phyloP scores from a whole-genome alignment of 92 coral and sea anemone genomes.

The Phenganax marumi region DNA sequence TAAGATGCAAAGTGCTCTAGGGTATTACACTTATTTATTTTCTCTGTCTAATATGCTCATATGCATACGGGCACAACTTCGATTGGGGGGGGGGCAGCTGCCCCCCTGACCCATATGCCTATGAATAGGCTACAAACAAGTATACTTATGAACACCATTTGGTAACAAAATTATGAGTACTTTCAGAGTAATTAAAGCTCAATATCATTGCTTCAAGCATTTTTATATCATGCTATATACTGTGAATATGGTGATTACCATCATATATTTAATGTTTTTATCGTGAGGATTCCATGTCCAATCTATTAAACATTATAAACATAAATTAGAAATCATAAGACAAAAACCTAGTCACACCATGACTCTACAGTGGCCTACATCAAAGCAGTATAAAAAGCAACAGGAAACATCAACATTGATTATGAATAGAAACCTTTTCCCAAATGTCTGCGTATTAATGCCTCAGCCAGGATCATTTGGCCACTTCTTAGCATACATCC shows the following conservation, averaged over 20 bases:
- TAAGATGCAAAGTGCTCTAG: too few species aligned
- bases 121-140: too few species aligned
- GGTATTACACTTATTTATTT: too few species aligned
- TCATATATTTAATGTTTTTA: conserved; percentile 61
- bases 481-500: conserved; percentile 99
- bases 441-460: conserved; percentile 77
- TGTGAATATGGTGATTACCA: conserved; percentile 49
- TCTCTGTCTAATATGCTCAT: too few species aligned
- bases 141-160: too few species aligned
- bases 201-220: not conserved
- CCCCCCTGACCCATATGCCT: too few species aligned
- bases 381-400: not conserved
- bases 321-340: not conserved
- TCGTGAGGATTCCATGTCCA: conserved; percentile 80
- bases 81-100: too few species aligned
- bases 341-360: not conserved
- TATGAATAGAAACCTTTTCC: conserved; percentile 64
- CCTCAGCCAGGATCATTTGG: conserved; percentile 95
- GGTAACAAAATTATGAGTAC: too few species aligned
- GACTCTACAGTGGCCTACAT: not conserved
- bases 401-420: not conserved
- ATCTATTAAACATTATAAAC: conserved; percentile 46
- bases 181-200: not conserved
- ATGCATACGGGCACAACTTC: too few species aligned
- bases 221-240: not conserved